A percentile compares a stretch with the other conserved stretches of the same genome.
Evolutionary conservation across 2,113 vertebrate species (phyloP).

Genomic region (Sapajus apella): DNA sequence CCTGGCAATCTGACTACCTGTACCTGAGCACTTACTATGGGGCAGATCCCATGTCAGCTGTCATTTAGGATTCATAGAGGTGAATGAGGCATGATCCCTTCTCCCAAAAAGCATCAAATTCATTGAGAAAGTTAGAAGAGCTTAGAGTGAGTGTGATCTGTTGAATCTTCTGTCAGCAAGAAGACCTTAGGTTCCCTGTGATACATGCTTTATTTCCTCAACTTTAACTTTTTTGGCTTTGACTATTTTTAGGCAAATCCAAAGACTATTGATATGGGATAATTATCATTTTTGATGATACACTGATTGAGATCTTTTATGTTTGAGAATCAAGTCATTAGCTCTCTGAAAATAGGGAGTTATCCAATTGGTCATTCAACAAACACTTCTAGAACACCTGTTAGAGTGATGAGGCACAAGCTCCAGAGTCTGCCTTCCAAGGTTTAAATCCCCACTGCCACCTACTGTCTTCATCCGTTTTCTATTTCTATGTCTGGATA

Average conservation of each 20-base stretch:
- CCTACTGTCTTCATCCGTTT: not conserved
- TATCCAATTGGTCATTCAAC: not conserved
- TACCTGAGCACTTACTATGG: not conserved
- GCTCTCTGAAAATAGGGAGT: not conserved
- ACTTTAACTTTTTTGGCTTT: not conserved
- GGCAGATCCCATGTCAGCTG: not conserved
- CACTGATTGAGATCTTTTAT: not conserved
- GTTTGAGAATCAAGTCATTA: not conserved
- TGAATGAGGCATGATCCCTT: not conserved
- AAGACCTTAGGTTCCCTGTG: not conserved
- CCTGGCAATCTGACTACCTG: too few species aligned
- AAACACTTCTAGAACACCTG: not conserved
- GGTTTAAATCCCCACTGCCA: not conserved
- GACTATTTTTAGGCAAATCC: not conserved
- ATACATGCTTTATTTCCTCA: not conserved
- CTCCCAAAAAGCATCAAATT: not conserved
- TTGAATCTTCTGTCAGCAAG: not conserved
- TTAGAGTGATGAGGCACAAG: not conserved
- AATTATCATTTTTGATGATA: conserved; percentile 14
- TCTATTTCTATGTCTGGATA: not conserved
- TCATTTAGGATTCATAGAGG: not conserved
- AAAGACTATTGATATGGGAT: not conserved
- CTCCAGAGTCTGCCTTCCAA: not conserved
- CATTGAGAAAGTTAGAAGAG: not conserved
- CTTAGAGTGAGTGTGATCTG: not conserved